Base-by-base conservation (phyloP, 1,140 invertebrate species). In the Sarcophaga bullata region DNA sequence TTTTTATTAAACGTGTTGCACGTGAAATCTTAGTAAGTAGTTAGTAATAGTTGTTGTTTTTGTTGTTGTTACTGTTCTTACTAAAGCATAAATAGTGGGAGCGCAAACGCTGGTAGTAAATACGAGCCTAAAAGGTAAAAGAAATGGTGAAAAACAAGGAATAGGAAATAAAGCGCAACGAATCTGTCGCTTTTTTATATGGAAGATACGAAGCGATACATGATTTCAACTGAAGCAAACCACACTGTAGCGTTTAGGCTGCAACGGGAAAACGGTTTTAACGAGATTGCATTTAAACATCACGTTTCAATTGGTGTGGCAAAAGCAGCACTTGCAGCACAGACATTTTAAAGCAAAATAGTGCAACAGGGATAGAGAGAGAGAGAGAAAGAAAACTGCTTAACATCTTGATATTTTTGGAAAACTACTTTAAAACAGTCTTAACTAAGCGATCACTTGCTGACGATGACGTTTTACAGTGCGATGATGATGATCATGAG, bases 391-490 rank as follows among this genome's bases (percentile, higher is more conserved):
- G 19, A 19, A 68, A 68, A 68, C 5, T 37, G 25, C n/a, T 68
- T 68, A 68, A 68, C 62, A 68, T 68, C 62, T 68, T 68, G 62
- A 68, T 68, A 68, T 68, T 68, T 58, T 19, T n/a, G 7, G 17
- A 68, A 68, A 68, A 68, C n/a, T 68, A 68, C 62, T 19, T 68
- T 68, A 19, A 68, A 25, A 19, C 62, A 68, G 17, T 17, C n/a
- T 68, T 68, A 68, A 68, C 62, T 68, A 68, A 68, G 62, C 62
- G 62, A 68, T 68, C 62, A 68, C 62, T 68, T 68, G 62, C 62
- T 68, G 62, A 68, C 62, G 62, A 68, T 68, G 62, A 68, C 62
- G 62, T 37, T 37, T 37, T 37, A 19, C 62, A 19, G n/a, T 19
- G 19, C 62, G 62, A 68, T 68, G 62, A 68, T 68, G 62, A 68